These are phyloP conservation scores for Hemithea aestivaria DNA, from an alignment of 2,888 invertebrate genomes.

Conservation along the genomic window DNA sequence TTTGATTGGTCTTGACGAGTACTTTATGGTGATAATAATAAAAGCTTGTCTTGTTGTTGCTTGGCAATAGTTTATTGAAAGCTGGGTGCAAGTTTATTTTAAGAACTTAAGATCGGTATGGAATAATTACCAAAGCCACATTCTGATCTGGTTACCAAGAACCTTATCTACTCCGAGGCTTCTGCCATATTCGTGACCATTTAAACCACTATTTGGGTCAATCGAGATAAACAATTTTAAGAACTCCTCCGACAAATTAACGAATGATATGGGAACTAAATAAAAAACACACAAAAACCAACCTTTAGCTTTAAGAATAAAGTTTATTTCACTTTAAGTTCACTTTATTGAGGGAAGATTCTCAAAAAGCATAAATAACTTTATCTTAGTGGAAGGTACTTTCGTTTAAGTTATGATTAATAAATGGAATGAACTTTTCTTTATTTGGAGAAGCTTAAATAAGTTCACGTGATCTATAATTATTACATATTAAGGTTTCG, in stretches of 20 bases:
- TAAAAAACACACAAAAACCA: slow-evolving; percentile 22
- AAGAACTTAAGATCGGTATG: too few relatives aligned
- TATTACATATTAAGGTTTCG: too few relatives aligned
- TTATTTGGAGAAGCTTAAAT: slow-evolving; percentile 18
- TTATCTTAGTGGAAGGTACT: slow-evolving; percentile 35
- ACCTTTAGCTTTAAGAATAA: slow-evolving; percentile 18
- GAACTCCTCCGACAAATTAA: slow-evolving; percentile 54
- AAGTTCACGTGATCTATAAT: too few relatives aligned
- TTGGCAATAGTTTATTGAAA: too few relatives aligned
- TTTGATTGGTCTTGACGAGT: too few relatives aligned
- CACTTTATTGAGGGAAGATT: slow-evolving; percentile 15
- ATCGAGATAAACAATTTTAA: slow-evolving; percentile 47
- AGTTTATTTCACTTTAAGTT: slow-evolving; percentile 8
- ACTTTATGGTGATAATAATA: too few relatives aligned
- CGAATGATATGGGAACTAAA: slow-evolving; percentile 32
- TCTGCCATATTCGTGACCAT: slow-evolving; percentile 27
- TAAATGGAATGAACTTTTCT: slow-evolving; percentile 25
- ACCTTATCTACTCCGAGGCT: too few relatives aligned
- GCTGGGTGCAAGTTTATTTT: too few relatives aligned
- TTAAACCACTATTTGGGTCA: slow-evolving; percentile 39
- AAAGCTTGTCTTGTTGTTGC: too few relatives aligned
- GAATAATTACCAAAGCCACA: too few relatives aligned
- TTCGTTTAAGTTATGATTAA: slow-evolving; percentile 32
- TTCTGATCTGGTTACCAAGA: too few relatives aligned
- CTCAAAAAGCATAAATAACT: slow-evolving; percentile 31